These are phyloP conservation scores for Antheraea yamamai DNA, from an alignment of 2,888 invertebrate species.

Conservation along the genomic window DNA sequence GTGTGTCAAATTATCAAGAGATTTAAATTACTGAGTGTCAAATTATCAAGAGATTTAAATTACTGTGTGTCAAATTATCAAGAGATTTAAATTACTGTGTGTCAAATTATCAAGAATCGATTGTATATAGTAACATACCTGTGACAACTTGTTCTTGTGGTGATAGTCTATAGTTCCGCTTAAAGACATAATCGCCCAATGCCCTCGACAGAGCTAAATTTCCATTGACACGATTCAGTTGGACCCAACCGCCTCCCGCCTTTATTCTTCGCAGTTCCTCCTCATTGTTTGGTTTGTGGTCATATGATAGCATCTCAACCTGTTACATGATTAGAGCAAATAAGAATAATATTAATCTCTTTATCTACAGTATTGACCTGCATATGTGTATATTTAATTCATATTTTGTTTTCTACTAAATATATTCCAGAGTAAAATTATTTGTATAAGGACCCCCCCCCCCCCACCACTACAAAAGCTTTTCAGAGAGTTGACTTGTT, in stretches of 20 bases:
- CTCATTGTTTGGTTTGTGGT: slow-evolving; percentile 97
- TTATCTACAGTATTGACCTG: neutral
- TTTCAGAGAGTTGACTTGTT: too few relatives aligned
- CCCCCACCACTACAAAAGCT: too few relatives aligned
- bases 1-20: too few relatives aligned
- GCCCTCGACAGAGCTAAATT: slow-evolving; percentile 97
- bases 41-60: too few relatives aligned
- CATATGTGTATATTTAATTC: too few relatives aligned
- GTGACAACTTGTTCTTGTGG: slow-evolving; percentile 98
- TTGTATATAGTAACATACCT: slow-evolving; percentile 78
- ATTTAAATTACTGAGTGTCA: too few relatives aligned
- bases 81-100: too few relatives aligned
- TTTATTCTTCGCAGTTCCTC: slow-evolving; percentile 93
- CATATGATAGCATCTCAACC: slow-evolving; percentile 89
- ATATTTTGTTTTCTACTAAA: too few relatives aligned
- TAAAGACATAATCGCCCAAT: slow-evolving; percentile 98
- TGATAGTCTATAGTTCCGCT: slow-evolving; percentile 91
- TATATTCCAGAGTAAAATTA: too few relatives aligned
- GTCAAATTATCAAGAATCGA: neutral
- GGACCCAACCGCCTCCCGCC: slow-evolving; percentile 98
- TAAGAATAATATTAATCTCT: neutral
- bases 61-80: too few relatives aligned
- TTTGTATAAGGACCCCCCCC: too few relatives aligned
- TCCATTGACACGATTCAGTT: slow-evolving; percentile 98
- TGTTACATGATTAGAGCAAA: slow-evolving; percentile 31